Base-by-base conservation (phyloP, 2,113 vertebrate species). In the Crotophaga sulcirostris region DNA sequence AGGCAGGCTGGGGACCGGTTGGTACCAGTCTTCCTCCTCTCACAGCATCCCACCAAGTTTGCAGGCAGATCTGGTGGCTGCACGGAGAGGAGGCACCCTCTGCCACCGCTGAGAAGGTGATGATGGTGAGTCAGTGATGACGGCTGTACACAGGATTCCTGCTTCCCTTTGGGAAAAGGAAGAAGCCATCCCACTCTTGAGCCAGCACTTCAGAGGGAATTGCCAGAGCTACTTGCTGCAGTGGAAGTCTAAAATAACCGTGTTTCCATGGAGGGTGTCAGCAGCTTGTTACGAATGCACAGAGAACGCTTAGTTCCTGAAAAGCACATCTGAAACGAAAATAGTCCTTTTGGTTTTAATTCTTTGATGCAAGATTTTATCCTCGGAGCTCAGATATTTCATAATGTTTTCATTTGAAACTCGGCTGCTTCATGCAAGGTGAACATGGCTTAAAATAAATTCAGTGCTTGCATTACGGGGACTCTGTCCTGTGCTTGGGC, bases 311-410 rank as follows among this genome's bases (percentile, higher is more conserved):
- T 0, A 0, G 11, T 88, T 95, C 67, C 82, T 93, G 62, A 90
- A 90, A 92, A 93, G 58, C 45, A 23, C 25, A 9, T 69, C 49
- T 76, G 67, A 87, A 80, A 60, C 59, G n/a, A 23, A 88, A 93
- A n/a, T 23, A 56, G 17, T 80, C 29, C 31, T 82, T 79, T 92
- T 80, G 24, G 16, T 79, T 94, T 86, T 73, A 49, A 36, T 64
- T 88, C 54, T 76, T 83, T 74, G 54, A 73, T 80, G 66, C 25
- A 36, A 80, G 42, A 45, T 84, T 96, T 83, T 84, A 84, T 73
- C 64, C 40, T 69, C 29, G 58, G 59, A 70, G 52, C 55, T 77
- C 40, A 66, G 67, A 93, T 34, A 15, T 76, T 79, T 92, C 51
- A 67, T 66, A 14, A 18, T 73, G 58, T 79, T 92, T 93, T 90